Base-by-base conservation (phyloP, 2,888 invertebrate genomes). In the Pseudoips prasinana region DNA sequence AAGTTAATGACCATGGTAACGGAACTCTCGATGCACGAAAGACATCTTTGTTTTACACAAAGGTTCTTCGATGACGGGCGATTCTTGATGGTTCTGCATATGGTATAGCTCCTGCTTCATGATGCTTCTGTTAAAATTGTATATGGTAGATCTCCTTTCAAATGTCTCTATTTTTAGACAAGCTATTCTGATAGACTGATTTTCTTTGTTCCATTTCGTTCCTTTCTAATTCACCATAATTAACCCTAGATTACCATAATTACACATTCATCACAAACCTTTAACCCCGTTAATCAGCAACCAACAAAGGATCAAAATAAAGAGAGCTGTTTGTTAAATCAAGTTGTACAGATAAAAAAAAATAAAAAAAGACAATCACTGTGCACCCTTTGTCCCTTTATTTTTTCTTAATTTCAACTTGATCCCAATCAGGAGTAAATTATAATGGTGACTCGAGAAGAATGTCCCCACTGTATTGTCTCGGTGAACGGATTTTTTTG, bases 351-450 rank as follows among this genome's bases (percentile, higher is more conserved):
- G 82, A 84, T 84, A 81, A 85, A 82, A 54, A 70, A 74, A 73
- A 72, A 80, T 77, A 80, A 81, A 56, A n/a, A 70, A 75, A 74
- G 72, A 80, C 78, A 80, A 81, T 80, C 80, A 67, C 53, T 55
- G 41, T 56, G 34, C 42, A 58, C 64, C 67, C 68, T 80, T 83
- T 81, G 78, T 78, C 64, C 71, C 33, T 68, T 84, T 86, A 81
- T 85, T 86, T 87, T 86, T 86, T 88, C 85, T 87, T 88, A 86
- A 87, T 88, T 88, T 83, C 77, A 66, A 78, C 67, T 82, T 84
- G 87, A 88, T 88, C 83, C 72, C 85, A 86, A 88, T 88, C 87
- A 83, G 75, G 73, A 79, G 81, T 85, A 86, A 86, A 86, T 87
- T 86, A 85, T 86, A 87, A 86, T 81, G 81, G 85, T 67, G 75